Conservation (phyloP, 2,888 invertebrate genomes). For the Nezara viridula region DNA sequence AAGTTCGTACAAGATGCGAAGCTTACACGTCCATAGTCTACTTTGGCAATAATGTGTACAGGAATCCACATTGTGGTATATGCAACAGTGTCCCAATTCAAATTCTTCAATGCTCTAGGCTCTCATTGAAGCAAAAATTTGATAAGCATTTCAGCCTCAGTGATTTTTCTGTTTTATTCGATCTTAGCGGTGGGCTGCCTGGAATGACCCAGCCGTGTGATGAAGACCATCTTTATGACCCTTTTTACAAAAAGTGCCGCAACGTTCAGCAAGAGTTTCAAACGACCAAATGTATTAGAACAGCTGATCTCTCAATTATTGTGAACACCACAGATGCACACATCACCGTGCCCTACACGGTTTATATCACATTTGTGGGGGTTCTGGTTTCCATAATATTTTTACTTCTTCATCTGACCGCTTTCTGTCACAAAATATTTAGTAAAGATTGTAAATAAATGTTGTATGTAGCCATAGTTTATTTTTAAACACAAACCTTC, state of each 20-base stretch:
- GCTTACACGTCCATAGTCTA: conserved; percentile 70
- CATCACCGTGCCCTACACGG: conserved; percentile 67
- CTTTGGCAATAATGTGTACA: conserved; percentile 68
- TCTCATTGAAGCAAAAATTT: conserved; percentile 66
- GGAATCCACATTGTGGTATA: conserved; percentile 71
- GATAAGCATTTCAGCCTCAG: conserved; percentile 68
- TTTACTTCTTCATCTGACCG: conserved; percentile 70
- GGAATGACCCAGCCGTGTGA: conserved; percentile 67
- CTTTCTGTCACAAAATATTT: conserved; percentile 69
- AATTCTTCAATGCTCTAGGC: conserved; percentile 64
- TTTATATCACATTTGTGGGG: conserved; percentile 70
- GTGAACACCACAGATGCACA: too few species aligned
- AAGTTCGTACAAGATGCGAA: conserved; percentile 68
- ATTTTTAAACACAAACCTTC: too few species aligned
- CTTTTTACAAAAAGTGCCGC: conserved; percentile 70
- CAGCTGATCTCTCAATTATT: not conserved
- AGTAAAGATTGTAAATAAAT: too few species aligned
- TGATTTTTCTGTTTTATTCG: conserved; percentile 70
- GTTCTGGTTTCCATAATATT: conserved; percentile 71
- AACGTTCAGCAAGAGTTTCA: conserved; percentile 68
- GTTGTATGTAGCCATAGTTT: too few species aligned
- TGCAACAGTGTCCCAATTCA: conserved; percentile 70
- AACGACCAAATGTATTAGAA: not conserved
- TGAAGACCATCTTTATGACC: conserved; percentile 70
- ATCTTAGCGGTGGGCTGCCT: conserved; percentile 67